Evolutionary conservation across 2,888 invertebrate genomes (phyloP), one percentile per base, ranked within the genome.

Genomic region (Drosophila stalkeri): DNA sequence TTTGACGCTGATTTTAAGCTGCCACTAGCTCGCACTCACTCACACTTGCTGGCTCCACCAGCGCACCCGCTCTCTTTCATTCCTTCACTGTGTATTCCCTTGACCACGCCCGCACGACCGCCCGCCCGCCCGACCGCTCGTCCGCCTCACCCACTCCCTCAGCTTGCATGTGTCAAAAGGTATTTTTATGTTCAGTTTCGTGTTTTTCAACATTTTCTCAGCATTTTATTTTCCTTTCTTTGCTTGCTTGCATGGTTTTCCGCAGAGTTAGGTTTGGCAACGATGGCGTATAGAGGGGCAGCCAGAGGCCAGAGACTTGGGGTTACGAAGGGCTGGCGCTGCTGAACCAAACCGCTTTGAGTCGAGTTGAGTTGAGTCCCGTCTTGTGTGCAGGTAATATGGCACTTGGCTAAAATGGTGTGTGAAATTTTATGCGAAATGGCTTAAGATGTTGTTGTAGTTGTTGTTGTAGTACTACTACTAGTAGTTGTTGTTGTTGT

Each of bases 361-460:
- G 75, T 75, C 39, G 82, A 64, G 72, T 56, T 51, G 74, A 81
- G 85, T 86, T 63, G 81, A 80, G 89, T 83, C 89, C 87, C 84
- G 87, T 86, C 84, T 85, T 86, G 80, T 90, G 86, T 90, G 91
- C 91, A 90, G 90, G 90, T 90, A 90, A 90, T 90, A 84, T 87
- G 89, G 87, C 91, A 91, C 91, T 90, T 90, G 91, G 87, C 90
- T 87, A 90, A 90, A 90, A 90, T 91, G 89, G 91, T 90, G 89
- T 90, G 91, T 90, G 90, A 90, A 90, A 90, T 90, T 90, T 90
- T 91, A 91, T 90, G 89, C 91, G 87, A 89, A 91, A 89, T 81
- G 88, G 81, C 91, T 90, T 81, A 83, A 80, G 80, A 85, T 75
- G 73, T 75, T 77, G 69, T 77, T 68, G 77, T 61, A 41, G 60